Evolutionary conservation across 2,113 vertebrate genomes (phyloP), one percentile per base, ranked within the genome.

Genomic region (Strix aluco): DNA sequence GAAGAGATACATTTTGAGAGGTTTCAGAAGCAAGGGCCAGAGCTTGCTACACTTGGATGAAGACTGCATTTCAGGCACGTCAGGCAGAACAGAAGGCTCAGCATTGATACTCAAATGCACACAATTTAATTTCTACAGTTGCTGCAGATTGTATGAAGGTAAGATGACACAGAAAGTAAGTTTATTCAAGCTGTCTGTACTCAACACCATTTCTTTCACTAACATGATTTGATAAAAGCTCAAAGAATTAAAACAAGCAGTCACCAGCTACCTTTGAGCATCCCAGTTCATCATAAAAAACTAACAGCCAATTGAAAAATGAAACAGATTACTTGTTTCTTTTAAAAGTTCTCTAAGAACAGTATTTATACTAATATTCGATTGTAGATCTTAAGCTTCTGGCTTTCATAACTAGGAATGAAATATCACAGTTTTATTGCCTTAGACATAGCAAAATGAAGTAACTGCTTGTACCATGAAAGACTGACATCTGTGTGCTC

Each of bases 81-180:
- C 65, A 84, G 69, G 74, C 86, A 93, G 90, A 91, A 93, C 59
- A 90, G 95, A 90, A 88, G 78, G 88, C 85, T 95, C 81, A 85
- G 77, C 59, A 87, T 5, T 42, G 38, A 81, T 87, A 71, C 52
- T 71, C 65, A 87, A 42, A 90, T 23, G 51, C 73, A 87, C 69
- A 87, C 55, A 71, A 59, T 63, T 96, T 63, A 81, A 8, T 58
- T 87, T 85, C 73, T 78, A 78, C 27, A 29, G 79, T 27, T 90
- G 84, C 59, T 87, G 81, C n/a, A 85, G 65, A 62, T 38, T 32
- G 70, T 55, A 63, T 4, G 34, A 80, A 51, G 69, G 77, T 67
- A 62, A 88, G 57, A 52, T 77, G 92, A 84, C 65, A 91, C 27
- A 89, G 52, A 94, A 71, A 49, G 3, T 52, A 69, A 55, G 17